These are phyloP conservation scores for Desoria tigrina DNA, from an alignment of 2,888 invertebrate species.

Conservation along the genomic window DNA sequence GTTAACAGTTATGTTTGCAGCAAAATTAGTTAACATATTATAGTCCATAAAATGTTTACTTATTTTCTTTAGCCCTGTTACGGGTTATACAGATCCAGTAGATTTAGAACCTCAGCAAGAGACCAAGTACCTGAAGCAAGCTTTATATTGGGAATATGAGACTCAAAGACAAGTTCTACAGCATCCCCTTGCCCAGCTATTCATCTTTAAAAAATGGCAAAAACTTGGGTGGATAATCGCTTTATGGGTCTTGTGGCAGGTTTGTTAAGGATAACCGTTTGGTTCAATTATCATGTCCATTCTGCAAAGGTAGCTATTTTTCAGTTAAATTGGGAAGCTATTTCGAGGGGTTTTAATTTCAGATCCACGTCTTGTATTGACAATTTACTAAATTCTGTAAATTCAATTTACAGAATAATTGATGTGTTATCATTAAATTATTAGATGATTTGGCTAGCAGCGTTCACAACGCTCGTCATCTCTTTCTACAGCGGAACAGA, in stretches of 20 bases:
- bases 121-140: slow-evolving; percentile 31
- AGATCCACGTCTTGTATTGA: too few relatives aligned
- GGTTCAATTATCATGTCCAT: too few relatives aligned
- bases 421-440: too few relatives aligned
- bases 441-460: slow-evolving; percentile 20
- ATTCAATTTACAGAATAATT: too few relatives aligned
- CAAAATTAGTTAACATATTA: too few relatives aligned
- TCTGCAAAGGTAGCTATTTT: too few relatives aligned
- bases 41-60: too few relatives aligned
- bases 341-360: too few relatives aligned
- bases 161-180: slow-evolving; percentile 23
- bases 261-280: slow-evolving; percentile 2
- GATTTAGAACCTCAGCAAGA: slow-evolving; percentile 23
- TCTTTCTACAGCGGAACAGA: background rate
- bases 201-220: slow-evolving; percentile 32
- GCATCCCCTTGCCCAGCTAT: background rate
- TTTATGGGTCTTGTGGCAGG: slow-evolving; percentile 33
- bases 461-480: background rate
- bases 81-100: slow-evolving; percentile 29
- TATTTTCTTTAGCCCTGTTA: slow-evolving; percentile 37
- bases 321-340: too few relatives aligned
- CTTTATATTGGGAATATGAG: slow-evolving; percentile 29
- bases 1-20: too few relatives aligned
- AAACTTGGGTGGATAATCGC: slow-evolving; percentile 27
- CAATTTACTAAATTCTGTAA: too few relatives aligned